Conservation (phyloP, 2,797 vertebrate species). For the Pipistrellus kuhlii region DNA sequence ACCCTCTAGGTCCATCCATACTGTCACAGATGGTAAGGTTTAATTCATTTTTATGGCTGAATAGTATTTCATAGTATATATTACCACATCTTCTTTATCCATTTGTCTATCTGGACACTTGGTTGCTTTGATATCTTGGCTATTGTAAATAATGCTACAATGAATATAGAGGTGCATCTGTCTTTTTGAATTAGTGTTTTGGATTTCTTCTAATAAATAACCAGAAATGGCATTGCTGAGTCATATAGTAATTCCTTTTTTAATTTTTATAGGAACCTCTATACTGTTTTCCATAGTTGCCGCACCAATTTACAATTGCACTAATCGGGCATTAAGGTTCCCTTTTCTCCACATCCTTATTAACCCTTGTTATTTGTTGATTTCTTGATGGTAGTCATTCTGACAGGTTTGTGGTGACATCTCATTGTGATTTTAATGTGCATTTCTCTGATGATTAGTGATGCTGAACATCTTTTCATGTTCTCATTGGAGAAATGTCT, state of each 20-base stretch:
- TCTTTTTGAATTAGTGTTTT: neutral
- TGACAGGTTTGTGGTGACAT: neutral
- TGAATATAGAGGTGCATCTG: neutral
- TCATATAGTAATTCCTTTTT: neutral
- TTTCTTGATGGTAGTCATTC: neutral
- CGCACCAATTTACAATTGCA: neutral
- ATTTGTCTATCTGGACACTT: neutral
- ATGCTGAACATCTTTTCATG: neutral
- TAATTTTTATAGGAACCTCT: neutral
- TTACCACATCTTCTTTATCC: neutral
- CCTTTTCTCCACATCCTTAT: neutral
- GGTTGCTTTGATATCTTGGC: neutral
- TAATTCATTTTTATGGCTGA: neutral
- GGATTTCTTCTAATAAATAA: neutral
- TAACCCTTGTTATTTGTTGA: neutral
- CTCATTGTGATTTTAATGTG: neutral
- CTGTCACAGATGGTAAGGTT: neutral
- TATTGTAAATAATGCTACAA: neutral
- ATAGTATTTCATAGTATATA: neutral
- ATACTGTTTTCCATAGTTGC: neutral
- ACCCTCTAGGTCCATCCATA: neutral
- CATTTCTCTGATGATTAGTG: neutral
- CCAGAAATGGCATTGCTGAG: neutral
- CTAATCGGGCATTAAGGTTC: neutral
- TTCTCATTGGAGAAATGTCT: neutral